These are phyloP conservation scores for Portevinia maculata DNA, from an alignment of 2,888 invertebrate species.

Conservation along the genomic window DNA sequence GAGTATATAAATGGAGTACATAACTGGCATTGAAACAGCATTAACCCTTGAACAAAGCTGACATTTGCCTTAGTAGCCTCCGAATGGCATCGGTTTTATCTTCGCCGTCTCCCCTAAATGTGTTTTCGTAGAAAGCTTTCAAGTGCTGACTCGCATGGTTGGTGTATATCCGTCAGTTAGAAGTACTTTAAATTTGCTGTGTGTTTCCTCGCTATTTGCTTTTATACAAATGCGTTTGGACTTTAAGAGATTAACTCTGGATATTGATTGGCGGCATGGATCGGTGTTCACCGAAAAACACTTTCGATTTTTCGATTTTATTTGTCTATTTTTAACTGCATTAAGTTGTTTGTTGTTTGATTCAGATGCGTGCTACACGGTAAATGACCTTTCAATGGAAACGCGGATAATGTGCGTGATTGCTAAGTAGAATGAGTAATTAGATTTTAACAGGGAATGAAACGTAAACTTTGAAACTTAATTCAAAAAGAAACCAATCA, in stretches of 20 bases:
- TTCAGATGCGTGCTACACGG: conserved; percentile 34
- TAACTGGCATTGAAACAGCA: conserved; percentile 71
- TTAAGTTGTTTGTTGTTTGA: conserved; percentile 22
- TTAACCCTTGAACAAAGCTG: conserved; percentile 73
- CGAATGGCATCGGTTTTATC: conserved; percentile 45
- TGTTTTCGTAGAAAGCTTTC: conserved; percentile 66
- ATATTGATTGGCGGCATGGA: neutral
- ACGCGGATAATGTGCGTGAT: conserved; percentile 57
- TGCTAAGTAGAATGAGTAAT: conserved; percentile 62
- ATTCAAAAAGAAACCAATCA: neutral
- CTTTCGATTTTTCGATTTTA: conserved; percentile 64
- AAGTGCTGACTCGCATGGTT: conserved; percentile 62
- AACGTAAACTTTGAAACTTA: neutral
- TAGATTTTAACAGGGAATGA: conserved; percentile 1
- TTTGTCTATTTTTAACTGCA: conserved; percentile 56
- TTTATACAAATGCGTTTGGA: conserved; percentile 36
- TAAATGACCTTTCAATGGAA: conserved; percentile 37
- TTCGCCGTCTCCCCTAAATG: conserved; percentile 27
- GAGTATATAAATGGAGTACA: conserved; percentile 22
- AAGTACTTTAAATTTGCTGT: conserved; percentile 15
- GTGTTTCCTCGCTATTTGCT: conserved; percentile 10
- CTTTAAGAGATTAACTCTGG: conserved; percentile 42
- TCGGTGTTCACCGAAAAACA: conserved; percentile 61
- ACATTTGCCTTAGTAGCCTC: conserved; percentile 63
- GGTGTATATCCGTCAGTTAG: conserved; percentile 14